Evolutionary conservation across 2,113 vertebrate species (phyloP).

Genomic region (Corythornis cristatus): DNA sequence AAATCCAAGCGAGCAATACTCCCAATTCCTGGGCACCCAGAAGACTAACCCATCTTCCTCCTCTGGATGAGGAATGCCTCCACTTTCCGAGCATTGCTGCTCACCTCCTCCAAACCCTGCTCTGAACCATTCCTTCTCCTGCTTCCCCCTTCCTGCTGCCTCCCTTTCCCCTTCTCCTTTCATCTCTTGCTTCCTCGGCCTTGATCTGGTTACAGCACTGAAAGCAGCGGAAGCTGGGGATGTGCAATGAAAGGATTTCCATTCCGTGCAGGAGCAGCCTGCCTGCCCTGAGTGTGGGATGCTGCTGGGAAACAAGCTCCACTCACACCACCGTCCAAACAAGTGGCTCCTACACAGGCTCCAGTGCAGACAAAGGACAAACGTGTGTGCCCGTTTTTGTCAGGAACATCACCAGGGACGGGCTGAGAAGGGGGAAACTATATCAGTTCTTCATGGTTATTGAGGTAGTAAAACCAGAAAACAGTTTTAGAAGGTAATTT

Average conservation of each 20-base stretch:
- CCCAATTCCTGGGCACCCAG: neutral
- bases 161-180: constrained; percentile 41
- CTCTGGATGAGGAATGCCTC: neutral
- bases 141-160: neutral
- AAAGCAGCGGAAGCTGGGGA: neutral
- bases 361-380: neutral
- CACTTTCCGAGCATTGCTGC: neutral
- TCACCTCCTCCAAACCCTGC: neutral
- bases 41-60: neutral
- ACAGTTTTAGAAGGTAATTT: neutral
- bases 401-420: neutral
- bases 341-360: neutral
- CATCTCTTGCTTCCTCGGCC: constrained; percentile 45
- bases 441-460: neutral
- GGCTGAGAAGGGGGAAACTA: neutral
- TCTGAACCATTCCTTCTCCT: neutral
- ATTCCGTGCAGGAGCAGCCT: neutral
- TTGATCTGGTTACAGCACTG: constrained; percentile 42
- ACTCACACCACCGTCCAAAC: neutral
- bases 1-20: neutral
- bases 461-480: neutral
- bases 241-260: constrained; percentile 19
- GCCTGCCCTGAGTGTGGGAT: neutral
- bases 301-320: neutral
- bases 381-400: rapidly evolving